Base-by-base conservation (phyloP, 2,888 invertebrate genomes). In the Heliconius aoede region DNA sequence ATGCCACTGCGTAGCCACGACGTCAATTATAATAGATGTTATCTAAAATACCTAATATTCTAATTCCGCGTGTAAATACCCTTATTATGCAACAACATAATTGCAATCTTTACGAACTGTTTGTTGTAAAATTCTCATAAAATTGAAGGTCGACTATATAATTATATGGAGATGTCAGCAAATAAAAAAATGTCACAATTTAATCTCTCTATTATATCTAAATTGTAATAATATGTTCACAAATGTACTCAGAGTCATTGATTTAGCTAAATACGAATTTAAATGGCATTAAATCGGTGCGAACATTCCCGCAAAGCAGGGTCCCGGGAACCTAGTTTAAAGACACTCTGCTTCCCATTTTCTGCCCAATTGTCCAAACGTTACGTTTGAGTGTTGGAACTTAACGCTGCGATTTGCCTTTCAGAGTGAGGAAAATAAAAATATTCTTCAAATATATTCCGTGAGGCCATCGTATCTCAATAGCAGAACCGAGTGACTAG, bases 51-150 rank as follows among this genome's bases (percentile, higher is more conserved):
- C n/a, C n/a, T n/a, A 64, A 32, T 64, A 64, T 11, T 30, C 30
- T 13, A 32, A 36, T 36, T 64, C 24, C 64, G 36, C n/a, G 15
- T 65, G 36, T 32, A 65, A 36, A 36, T 1, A 24, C 36, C 36
- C 64, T 36, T 65, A 36, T 65, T 36, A 11, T 13, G n/a, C 13
- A 24, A 64, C 64, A 64, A 65, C 36, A 65, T 65, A 65, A 65
- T 65, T 36, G 64, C 64, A 65, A 21, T n/a, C n/a, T 36, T 65
- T 65, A 65, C 64, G 15, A 55, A 24, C 64, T n/a, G 24, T 65
- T 65, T 15, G 64, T 36, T 24, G 36, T 65, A 65, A 65, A 65
- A 65, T 7, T 36, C 64, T 24, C 64, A 65, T 65, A 65, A 65
- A 65, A 36, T 24, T 65, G 64, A 65, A 65, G 64, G 64, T 24